phyloP scores from a whole-genome alignment of 2,797 vertebrate genomes.

The Hephaestus fuliginosus region DNA sequence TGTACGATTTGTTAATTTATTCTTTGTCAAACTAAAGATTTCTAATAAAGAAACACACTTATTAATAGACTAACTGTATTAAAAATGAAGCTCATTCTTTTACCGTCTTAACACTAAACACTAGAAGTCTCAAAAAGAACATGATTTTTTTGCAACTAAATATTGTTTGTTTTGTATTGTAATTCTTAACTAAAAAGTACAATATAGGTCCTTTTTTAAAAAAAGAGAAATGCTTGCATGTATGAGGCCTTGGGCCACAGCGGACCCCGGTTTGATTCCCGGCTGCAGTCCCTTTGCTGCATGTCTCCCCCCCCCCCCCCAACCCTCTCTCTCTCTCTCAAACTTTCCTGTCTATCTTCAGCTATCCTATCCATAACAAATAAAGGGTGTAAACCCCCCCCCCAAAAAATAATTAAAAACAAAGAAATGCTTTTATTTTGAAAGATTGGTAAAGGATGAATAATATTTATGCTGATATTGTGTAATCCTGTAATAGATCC shows the following conservation, averaged over 20 bases:
- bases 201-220: too few relatives aligned
- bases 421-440: slow-evolving; percentile 1
- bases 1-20: neutral
- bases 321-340: too few relatives aligned
- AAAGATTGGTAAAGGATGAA: slow-evolving; percentile 13
- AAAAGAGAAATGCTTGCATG: neutral
- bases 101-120: neutral
- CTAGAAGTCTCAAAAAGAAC: neutral
- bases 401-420: too few relatives aligned
- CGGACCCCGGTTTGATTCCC: too few relatives aligned
- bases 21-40: neutral
- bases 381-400: too few relatives aligned
- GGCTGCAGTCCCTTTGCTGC: too few relatives aligned
- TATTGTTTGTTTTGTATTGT: neutral
- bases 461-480: slow-evolving; percentile 24
- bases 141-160: neutral
- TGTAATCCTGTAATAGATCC: slow-evolving; percentile 22
- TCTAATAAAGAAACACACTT: neutral
- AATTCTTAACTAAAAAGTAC: neutral
- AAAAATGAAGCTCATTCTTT: neutral
- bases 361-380: too few relatives aligned
- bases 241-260: too few relatives aligned
- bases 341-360: too few relatives aligned
- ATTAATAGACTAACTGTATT: neutral
- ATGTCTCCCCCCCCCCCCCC: too few relatives aligned